Evolutionary conservation across 2,888 invertebrate genomes (phyloP), one percentile per base, ranked within the genome.

Genomic region (Pollenia amentaria): DNA sequence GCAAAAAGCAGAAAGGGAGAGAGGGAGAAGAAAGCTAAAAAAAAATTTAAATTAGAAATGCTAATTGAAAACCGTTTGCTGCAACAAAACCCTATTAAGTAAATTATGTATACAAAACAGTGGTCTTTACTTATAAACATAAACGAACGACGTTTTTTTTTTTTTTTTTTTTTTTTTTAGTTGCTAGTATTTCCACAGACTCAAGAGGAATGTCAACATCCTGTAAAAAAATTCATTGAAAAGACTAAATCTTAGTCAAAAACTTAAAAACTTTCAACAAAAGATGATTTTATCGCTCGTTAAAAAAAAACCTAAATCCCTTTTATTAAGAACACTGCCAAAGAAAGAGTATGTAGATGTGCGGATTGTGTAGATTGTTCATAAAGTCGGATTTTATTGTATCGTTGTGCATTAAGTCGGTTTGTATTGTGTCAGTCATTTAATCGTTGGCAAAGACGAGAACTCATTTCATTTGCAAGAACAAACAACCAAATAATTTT

Each of bases 21-120:
- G 1, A 16, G 1, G 7, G 46, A 14, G 11, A 72, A n/a, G 14
- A 38, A 16, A 62, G 2, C 42, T 48, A 51, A 48, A 65, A 48
- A 21, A 67, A 69, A 75, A 69, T 82, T 75, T 29, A 78, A 84
- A 84, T 84, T 84, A 78, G 78, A 83, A 87, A 87, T 87, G 83
- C 87, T 87, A 91, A 91, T 91, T 91, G 91, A 91, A 91, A 89
- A 89, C 85, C 88, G 88, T 86, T 89, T 88, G 87, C 46, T 76
- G 65, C 75, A 46, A 51, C 69, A 70, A 79, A 76, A 48, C 21
- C 42, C 2, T 48, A 2, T 6, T 64, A 69, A 57, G 48, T 69
- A 21, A 79, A 73, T 48, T 84, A 53, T 67, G 48, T 55, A 29
- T 12, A 46, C 51, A 55, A 10, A 18, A 18, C 70, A 29, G 29